Evolutionary conservation across 2,113 vertebrate species (phyloP), one percentile per base, ranked within the genome.

Genomic region (Embiotoca jacksoni): DNA sequence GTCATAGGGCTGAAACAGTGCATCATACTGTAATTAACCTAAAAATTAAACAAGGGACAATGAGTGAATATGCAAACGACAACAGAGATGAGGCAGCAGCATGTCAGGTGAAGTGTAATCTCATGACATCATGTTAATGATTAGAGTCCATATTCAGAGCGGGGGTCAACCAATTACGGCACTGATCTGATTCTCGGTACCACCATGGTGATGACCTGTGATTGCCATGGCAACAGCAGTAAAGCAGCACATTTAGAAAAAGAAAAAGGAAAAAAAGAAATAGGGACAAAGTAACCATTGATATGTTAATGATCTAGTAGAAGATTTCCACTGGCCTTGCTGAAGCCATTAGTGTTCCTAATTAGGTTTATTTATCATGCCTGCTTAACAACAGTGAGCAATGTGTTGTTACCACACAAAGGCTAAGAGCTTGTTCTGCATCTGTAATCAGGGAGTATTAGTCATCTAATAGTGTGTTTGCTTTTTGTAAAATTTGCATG

Each of bases 131-230:
- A 53, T 65, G 75, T 61, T 81, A 85, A 84, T 85, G 64, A 82
- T 71, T 31, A 52, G 65, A 64, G 68, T 84, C 47, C 76, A 75
- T 41, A 71, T 62, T 60, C 23, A 35, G 44, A 36, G 57, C 32
- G 44, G 63, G 23, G 81, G 73, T 87, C 81, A 78, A 67, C 75
- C 78, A 87, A 81, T 91, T 82, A 90, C 78, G 79, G 75, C 53
- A 44, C 55, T 37, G 78, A 86, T 88, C 95, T 95, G 72, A 96
- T 96, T 85, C 94, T 91, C 81, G 92, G 93, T 47, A 93, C 91
- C 0, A 92, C 94, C 75, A 95, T 66, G 44, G 65, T 31, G 70
- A 50, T 60, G 89, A 75, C 67, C 89, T 78, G 50, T 53, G 81
- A 91, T 91, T 36, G 65, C 88, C 82, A 91, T 73, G 70, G 75